Evolutionary conservation across 2,888 invertebrate species (phyloP), one percentile per base, ranked within the genome.

Genomic region (Liopterus haemorrhoidalis): DNA sequence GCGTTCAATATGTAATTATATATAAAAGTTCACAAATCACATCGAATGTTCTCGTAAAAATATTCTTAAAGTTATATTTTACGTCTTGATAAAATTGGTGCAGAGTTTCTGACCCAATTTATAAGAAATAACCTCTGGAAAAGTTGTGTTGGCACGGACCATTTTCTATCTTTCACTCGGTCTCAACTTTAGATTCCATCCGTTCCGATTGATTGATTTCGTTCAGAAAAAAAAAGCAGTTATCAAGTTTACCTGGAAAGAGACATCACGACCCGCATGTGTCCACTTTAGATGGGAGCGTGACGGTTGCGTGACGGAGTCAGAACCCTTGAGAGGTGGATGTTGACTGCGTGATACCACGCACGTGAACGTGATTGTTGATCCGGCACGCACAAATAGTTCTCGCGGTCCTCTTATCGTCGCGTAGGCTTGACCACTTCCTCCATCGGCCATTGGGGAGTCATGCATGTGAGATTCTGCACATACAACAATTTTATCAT

Each of bases 341-440:
- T 33, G 25, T 20, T 51, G 49, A 32, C 54, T 54, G 19, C 66
- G 68, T 51, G 69, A 68, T 60, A 76, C 69, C 61, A 73, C 70
- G 65, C 77, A 77, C 54, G 72, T 72, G 56, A 77, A 68, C 54
- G 72, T 73, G 59, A 75, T 69, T 37, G 72, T 73, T 53, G 74
- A 72, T 35, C 76, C 76, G 46, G 66, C 64, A 48, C 69, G 67
- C 43, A 74, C 72, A 59, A 68, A 70, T 57, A 73, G 72, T 62
- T 75, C 74, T 33, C 69, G 65, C 6, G 75, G 73, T 37, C 75
- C 76, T 61, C 71, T 69, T 60, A 78, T 75, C 47, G 68, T 66
- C 24, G 75, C 72, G 46, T 67, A 62, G 12, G 31, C 42, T 16
- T 21, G 33, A 11, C 35, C 27, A 4, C 18, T 16, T 30, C 31